Conservation (phyloP, 2,113 vertebrate genomes). For the Varanus komodoensis region DNA sequence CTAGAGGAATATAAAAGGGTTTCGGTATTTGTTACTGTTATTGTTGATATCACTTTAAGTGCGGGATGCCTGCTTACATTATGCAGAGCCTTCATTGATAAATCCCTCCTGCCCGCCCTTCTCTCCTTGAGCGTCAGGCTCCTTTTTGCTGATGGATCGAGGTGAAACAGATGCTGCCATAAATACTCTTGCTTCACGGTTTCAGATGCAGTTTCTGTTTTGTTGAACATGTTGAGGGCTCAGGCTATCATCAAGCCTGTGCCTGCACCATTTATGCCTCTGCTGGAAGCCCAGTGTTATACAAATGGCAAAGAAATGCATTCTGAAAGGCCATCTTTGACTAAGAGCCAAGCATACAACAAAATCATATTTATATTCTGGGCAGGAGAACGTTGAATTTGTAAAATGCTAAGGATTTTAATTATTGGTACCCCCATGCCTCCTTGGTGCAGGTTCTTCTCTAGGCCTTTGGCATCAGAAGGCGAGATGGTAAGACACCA, state of each 20-base stretch:
- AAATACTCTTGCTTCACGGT: slow-evolving; percentile 67
- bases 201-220: slow-evolving; percentile 58
- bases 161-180: slow-evolving; percentile 75
- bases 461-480: neutral
- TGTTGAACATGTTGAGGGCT: slow-evolving; percentile 60
- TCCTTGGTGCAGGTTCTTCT: neutral
- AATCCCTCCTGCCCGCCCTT: slow-evolving; percentile 62
- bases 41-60: slow-evolving; percentile 66
- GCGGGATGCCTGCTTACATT: slow-evolving; percentile 68
- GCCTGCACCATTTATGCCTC: slow-evolving; percentile 51
- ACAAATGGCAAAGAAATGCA: neutral
- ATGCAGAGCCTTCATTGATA: slow-evolving; percentile 70
- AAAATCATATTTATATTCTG: neutral
- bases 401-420: neutral
- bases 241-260: slow-evolving; percentile 44
- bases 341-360: neutral
- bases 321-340: neutral
- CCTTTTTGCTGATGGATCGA: slow-evolving; percentile 59
- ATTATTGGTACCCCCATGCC: neutral
- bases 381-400: neutral
- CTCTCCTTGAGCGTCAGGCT: slow-evolving; percentile 52
- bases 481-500: neutral
- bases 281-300: neutral
- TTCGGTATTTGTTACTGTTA: slow-evolving; percentile 70
- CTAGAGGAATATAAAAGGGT: slow-evolving; percentile 68